Evolutionary conservation across 2,113 vertebrate genomes (phyloP).

Genomic region (Corythornis madagascariensis): DNA sequence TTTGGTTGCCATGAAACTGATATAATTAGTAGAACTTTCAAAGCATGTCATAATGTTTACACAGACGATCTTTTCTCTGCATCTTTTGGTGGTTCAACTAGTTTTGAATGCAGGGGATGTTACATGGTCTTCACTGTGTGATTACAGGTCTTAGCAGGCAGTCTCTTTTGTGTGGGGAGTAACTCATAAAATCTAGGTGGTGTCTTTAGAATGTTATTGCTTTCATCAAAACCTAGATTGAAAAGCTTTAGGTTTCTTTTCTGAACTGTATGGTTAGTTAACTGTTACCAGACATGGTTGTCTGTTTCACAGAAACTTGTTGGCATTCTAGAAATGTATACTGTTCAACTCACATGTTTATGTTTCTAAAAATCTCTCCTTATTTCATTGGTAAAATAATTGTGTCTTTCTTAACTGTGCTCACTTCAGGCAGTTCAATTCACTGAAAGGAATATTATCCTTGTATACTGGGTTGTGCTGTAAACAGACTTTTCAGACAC

Average conservation of each 20-base stretch:
- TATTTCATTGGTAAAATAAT: background rate
- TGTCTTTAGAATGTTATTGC: background rate
- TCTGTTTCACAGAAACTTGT: background rate
- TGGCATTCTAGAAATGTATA: background rate
- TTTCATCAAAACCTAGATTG: conserved; percentile 18
- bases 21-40: background rate
- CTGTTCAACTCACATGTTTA: background rate
- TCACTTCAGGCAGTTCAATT: background rate
- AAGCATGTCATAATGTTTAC: background rate
- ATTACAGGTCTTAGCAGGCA: background rate
- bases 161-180: background rate
- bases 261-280: background rate
- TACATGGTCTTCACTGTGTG: background rate
- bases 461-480: background rate
- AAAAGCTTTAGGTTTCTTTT: conserved; percentile 23
- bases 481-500: background rate
- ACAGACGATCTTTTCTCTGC: background rate
- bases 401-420: background rate
- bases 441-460: background rate
- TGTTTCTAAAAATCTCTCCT: background rate
- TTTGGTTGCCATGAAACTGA: background rate
- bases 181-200: background rate
- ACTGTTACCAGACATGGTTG: background rate
- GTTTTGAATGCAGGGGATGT: background rate
- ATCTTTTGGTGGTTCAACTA: background rate